phyloP scores from a whole-genome alignment of 2,113 vertebrate genomes.

The Phalacrocorax brasilianus region DNA sequence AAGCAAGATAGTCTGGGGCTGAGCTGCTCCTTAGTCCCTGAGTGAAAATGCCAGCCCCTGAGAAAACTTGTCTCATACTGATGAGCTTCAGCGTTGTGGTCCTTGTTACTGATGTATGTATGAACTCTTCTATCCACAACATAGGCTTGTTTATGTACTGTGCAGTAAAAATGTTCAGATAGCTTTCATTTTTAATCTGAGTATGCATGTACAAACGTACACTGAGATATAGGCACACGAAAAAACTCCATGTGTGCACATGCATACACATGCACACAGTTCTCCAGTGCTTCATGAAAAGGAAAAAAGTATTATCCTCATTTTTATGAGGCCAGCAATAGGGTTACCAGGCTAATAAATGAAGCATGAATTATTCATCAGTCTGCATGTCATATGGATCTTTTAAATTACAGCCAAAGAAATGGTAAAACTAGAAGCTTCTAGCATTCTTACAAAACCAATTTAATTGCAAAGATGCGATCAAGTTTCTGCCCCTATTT shows the following conservation, averaged over 20 bases:
- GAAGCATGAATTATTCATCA: constrained; percentile 72
- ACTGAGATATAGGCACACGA: neutral
- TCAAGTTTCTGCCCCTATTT: constrained; percentile 5
- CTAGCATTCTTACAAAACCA: constrained; percentile 33
- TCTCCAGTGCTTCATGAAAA: neutral
- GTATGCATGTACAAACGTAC: neutral
- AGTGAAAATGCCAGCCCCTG: neutral
- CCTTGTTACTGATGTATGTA: neutral
- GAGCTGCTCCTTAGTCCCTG: neutral
- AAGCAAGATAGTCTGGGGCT: neutral
- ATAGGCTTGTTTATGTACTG: neutral
- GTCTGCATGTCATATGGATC: neutral
- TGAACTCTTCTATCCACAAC: neutral
- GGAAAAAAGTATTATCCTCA: constrained; percentile 41
- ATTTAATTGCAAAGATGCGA: constrained; percentile 29
- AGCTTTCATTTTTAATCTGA: neutral
- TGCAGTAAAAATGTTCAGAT: neutral
- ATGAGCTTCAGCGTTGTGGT: neutral
- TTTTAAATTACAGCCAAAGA: constrained; percentile 66
- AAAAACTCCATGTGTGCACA: accelerated
- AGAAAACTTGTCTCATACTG: neutral
- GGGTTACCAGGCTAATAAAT: constrained; percentile 73
- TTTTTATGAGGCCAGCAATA: constrained; percentile 67
- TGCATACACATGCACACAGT: neutral
- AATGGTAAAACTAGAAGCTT: constrained; percentile 23